phyloP scores from a whole-genome alignment of 2,888 invertebrate species.

The Oscheius sp. region DNA sequence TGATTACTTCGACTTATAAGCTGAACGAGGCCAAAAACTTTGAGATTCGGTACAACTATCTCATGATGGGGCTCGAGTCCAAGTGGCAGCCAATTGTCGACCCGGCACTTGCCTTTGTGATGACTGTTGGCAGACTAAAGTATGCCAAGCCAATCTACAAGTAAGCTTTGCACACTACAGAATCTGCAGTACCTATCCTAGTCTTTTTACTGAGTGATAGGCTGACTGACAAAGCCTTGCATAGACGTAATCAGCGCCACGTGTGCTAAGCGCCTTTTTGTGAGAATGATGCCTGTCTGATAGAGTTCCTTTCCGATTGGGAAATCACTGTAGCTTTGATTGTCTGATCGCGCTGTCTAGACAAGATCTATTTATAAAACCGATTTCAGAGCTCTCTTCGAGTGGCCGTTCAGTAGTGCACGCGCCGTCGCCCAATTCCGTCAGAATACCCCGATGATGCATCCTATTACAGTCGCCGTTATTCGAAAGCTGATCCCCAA shows the following conservation, averaged over 20 bases:
- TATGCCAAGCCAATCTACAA: slow-evolving; percentile 88
- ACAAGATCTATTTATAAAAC: too few species aligned
- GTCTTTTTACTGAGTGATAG: not conserved
- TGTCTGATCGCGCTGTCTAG: too few species aligned
- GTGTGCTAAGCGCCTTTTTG: slow-evolving; percentile 22
- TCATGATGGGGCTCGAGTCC: slow-evolving; percentile 83
- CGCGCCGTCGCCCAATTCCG: slow-evolving; percentile 64
- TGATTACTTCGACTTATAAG: slow-evolving; percentile 46
- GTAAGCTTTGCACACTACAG: slow-evolving; percentile 73
- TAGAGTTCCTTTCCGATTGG: not conserved
- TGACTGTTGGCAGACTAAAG: slow-evolving; percentile 89
- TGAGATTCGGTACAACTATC: slow-evolving; percentile 78
- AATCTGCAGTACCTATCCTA: not conserved
- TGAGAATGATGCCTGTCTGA: slow-evolving; percentile 17
- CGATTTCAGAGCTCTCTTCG: slow-evolving; percentile 61
- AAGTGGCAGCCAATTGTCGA: slow-evolving; percentile 80
- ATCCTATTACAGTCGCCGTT: slow-evolving; percentile 68
- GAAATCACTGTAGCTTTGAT: not conserved
- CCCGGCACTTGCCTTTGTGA: slow-evolving; percentile 83
- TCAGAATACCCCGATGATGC: slow-evolving; percentile 61
- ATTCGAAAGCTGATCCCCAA: slow-evolving; percentile 53
- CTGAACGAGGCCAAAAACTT: slow-evolving; percentile 49
- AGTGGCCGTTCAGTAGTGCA: slow-evolving; percentile 58
- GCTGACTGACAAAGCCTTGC: slow-evolving; percentile 5
- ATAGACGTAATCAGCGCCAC: slow-evolving; percentile 19